Evolutionary conservation across 2,888 invertebrate species (phyloP), one percentile per base, ranked within the genome.

Genomic region (Scrobipalpa costella): DNA sequence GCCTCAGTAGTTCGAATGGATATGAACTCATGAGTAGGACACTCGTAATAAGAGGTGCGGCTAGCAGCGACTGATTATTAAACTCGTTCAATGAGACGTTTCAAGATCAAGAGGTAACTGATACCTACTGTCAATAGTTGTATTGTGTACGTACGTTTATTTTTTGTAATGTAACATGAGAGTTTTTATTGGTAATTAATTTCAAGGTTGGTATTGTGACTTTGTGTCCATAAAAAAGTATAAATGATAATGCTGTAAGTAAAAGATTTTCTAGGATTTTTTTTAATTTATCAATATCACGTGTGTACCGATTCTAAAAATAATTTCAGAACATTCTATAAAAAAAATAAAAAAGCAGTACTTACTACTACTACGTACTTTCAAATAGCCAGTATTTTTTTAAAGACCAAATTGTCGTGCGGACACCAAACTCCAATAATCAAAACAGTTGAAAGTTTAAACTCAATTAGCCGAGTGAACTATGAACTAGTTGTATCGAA

Each of bases 21-120:
- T 7, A 34, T 34, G 34, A 38, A 38, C 38, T 38, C 9, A 2
- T 15, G 47, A 57, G 47, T 64, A 58, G 59, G 61, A 61, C 63
- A 66, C 63, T 66, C 59, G 17, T 63, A 57, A 59, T 21, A 49
- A 65, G 66, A 65, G 68, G 68, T 63, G 64, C 47, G 68, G 68
- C 65, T 63, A n/a, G n/a, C n/a, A n/a, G n/a, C n/a, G n/a, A 57
- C 65, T 61, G 63, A 62, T 64, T 63, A 61, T 64, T 64, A 64
- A 66, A 66, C 55, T 33, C 55, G 55, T 33, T 63, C 36, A 33
- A 47, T 57, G 61, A 64, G 62, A 61, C 55, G 47, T 36, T 49
- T 33, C 55, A 55, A 55, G 55, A 55, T 52, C 52, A 33, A 55
- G n/a, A 55, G 7, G 55, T 33, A 55, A 55, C 55, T 33, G 15